Evolutionary conservation across 2,113 vertebrate species (phyloP), one percentile per base, ranked within the genome.

Genomic region (Megaleporinus macrocephalus): DNA sequence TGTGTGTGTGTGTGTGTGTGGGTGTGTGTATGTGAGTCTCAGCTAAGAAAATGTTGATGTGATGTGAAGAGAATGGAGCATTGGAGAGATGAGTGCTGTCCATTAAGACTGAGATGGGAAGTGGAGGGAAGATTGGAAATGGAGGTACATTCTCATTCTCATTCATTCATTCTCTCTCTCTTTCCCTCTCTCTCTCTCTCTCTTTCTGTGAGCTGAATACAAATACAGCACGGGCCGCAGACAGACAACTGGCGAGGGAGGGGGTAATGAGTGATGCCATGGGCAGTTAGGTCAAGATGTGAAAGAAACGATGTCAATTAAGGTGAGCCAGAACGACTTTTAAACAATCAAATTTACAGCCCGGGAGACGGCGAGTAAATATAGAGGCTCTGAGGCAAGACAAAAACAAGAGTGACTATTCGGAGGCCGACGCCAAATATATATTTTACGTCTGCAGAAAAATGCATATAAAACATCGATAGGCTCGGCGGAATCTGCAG

Each of bases 271-370:
- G 83, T 86, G 84, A 92, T 87, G 89, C 79, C 69, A 94, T 86
- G 92, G 91, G 89, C 93, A 94, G 92, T 93, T 92, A 91, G 93
- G 92, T 92, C 91, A 93, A 92, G 90, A 93, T 93, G 91, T 91
- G 91, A 93, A 93, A 91, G 91, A 87, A 94, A 95, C 92, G 90
- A 92, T 92, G 92, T 91, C 92, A 90, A 91, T 92, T 91, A 92
- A 92, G 92, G 90, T 88, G 88, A 90, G 89, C 90, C 89, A 91
- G 87, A 92, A 94, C 93, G 91, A 93, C 91, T 94, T 91, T 94
- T 95, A 93, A 94, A 93, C 93, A 94, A 94, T 94, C 92, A 91
- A 94, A 93, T 92, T 92, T 90, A 93, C 87, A 90, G 89, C 87
- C 88, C 88, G 88, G 92, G 91, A 90, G 89, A 88, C 88, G 82